phyloP scores from a whole-genome alignment of 2,888 invertebrate genomes.

The Sphecodes monilicornis region DNA sequence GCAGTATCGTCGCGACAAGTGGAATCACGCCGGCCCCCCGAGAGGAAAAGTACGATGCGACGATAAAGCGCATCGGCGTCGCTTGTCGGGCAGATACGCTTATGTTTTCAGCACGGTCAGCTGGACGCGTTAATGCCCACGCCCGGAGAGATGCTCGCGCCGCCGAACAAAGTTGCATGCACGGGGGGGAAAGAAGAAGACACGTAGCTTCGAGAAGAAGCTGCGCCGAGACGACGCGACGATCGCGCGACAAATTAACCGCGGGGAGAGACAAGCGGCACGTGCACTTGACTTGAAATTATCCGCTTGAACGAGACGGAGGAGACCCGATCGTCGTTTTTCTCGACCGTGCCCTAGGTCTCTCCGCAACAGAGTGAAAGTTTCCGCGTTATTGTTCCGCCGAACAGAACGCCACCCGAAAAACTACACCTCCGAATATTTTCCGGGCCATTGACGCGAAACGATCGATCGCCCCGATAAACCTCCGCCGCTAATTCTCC shows the following conservation, averaged over 20 bases:
- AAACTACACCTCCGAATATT: slow-evolving; percentile 17
- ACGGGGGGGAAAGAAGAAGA: background rate
- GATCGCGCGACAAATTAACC: slow-evolving; percentile 64
- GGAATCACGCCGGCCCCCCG: background rate
- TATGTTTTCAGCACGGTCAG: slow-evolving; percentile 45
- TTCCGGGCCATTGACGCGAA: slow-evolving; percentile 23
- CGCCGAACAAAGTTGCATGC: slow-evolving; percentile 13
- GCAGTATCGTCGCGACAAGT: background rate
- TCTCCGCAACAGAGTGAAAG: slow-evolving; percentile 23
- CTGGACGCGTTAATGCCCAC: slow-evolving; percentile 17
- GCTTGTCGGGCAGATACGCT: background rate
- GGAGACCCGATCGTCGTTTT: slow-evolving; percentile 19
- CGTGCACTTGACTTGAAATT: slow-evolving; percentile 66
- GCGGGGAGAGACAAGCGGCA: slow-evolving; percentile 22
- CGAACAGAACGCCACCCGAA: slow-evolving; percentile 12
- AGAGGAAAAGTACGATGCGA: background rate
- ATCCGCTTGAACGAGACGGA: slow-evolving; percentile 30
- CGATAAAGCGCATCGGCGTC: background rate
- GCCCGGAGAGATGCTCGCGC: background rate
- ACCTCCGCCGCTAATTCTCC: slow-evolving; percentile 15
- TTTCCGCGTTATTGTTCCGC: slow-evolving; percentile 21
- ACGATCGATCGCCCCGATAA: slow-evolving; percentile 27
- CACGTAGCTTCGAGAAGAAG: slow-evolving; percentile 58
- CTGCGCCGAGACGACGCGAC: slow-evolving; percentile 27
- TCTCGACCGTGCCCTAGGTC: slow-evolving; percentile 16